phyloP scores from a whole-genome alignment of 2,797 vertebrate species.

The Tiaroga cobitis region DNA sequence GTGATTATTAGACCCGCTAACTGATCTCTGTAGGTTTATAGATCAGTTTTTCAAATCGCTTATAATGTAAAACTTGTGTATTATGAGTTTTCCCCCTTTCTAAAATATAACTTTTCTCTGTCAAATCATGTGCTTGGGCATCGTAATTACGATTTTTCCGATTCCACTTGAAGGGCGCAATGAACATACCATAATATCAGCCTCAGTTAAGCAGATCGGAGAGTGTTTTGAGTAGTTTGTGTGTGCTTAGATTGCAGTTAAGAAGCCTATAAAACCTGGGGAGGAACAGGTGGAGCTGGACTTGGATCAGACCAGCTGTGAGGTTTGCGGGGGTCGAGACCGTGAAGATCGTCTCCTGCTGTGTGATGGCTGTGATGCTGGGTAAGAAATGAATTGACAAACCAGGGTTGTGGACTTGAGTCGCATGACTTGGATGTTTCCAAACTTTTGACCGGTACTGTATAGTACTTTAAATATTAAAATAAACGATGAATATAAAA shows the following conservation, averaged over 20 bases:
- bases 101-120: not conserved
- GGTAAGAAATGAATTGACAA: slow-evolving; percentile 74
- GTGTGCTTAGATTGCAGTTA: slow-evolving; percentile 83
- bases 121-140: not conserved
- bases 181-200: not conserved
- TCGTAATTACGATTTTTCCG: not conserved
- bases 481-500: too few species aligned
- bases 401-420: not conserved
- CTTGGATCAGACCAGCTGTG: slow-evolving; percentile 90
- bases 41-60: not conserved
- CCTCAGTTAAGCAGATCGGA: too few species aligned
- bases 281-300: slow-evolving; percentile 78
- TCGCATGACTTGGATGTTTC: too few species aligned
- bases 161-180: not conserved
- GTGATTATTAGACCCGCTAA: not conserved
- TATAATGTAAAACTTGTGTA: too few species aligned
- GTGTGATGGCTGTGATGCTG: slow-evolving; percentile 94
- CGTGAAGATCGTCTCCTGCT: slow-evolving; percentile 93
- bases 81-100: not conserved
- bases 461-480: too few species aligned
- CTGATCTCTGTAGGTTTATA: not conserved
- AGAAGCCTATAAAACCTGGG: slow-evolving; percentile 75
- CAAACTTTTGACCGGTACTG: too few species aligned
- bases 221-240: not conserved
- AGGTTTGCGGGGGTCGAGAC: slow-evolving; percentile 92